These are phyloP conservation scores for Mastomys coucha DNA, from an alignment of 2,113 vertebrate species.

Conservation along the genomic window DNA sequence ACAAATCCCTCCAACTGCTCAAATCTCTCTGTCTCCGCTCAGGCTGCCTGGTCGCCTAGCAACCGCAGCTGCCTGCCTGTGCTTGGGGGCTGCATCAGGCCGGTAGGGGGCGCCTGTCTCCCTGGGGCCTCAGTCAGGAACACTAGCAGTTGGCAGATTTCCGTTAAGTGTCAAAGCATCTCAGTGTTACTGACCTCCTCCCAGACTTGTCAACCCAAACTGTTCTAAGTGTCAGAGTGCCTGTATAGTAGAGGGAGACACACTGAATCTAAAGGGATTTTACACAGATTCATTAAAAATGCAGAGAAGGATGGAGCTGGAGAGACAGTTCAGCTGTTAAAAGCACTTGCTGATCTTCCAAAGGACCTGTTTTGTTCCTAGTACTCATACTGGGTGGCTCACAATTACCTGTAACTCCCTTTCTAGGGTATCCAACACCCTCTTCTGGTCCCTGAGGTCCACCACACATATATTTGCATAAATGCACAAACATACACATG, in stretches of 20 bases:
- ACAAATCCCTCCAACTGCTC: constrained; percentile 34
- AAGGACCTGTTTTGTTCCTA: neutral
- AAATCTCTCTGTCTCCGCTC: neutral
- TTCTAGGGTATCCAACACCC: neutral
- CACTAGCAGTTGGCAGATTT: neutral
- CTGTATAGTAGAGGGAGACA: constrained; percentile 27
- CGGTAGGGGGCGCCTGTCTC: constrained; percentile 62
- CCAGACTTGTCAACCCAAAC: constrained; percentile 4
- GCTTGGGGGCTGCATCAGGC: neutral
- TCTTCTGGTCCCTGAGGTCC: neutral
- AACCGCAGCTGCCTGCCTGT: constrained; percentile 53
- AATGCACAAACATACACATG: neutral
- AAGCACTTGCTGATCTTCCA: neutral
- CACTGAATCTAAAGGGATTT: constrained; percentile 30
- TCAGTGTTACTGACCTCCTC: constrained; percentile 5
- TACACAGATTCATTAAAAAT: constrained; percentile 57
- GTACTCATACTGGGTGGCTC: neutral
- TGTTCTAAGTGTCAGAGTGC: constrained; percentile 23
- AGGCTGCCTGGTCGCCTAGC: constrained; percentile 40
- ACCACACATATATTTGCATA: neutral
- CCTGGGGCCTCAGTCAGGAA: neutral
- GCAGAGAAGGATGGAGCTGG: neutral
- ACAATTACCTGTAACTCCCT: neutral
- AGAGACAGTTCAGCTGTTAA: neutral
- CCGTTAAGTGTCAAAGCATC: constrained; percentile 30